A percentile compares a stretch with the other conserved stretches of the same genome.
Conservation (phyloP, 37 sponge, comb jelly and placozoan genomes). For the Agelas oroides region DNA sequence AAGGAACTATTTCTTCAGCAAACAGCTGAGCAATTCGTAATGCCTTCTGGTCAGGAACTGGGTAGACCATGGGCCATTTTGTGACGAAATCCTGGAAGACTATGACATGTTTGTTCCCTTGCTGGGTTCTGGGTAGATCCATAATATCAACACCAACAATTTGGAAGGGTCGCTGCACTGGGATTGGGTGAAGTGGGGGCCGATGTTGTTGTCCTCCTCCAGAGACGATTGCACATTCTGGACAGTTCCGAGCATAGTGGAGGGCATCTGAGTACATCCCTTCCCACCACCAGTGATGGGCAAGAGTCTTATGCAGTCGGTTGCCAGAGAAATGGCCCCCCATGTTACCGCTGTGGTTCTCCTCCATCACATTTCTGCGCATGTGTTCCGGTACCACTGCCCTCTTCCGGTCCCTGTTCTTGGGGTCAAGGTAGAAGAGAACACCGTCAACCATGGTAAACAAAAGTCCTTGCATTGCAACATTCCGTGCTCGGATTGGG, state of each 20-base stretch:
- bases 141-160: constrained; percentile 64
- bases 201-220: background rate
- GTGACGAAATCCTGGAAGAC: constrained; percentile 67
- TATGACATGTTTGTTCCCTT: constrained; percentile 62
- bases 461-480: constrained; percentile 22
- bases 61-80: constrained; percentile 71
- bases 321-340: constrained; percentile 68
- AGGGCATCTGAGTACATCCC: constrained; percentile 41
- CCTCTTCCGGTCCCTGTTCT: constrained; percentile 11
- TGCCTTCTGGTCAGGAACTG: constrained; percentile 63
- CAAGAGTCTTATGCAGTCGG: constrained; percentile 14
- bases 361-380: constrained; percentile 1
- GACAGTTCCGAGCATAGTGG: constrained; percentile 28
- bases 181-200: constrained; percentile 63
- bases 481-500: constrained; percentile 1
- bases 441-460: constrained; percentile 30
- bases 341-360: constrained; percentile 42
- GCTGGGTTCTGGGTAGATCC: constrained; percentile 42
- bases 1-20: constrained; percentile 32
- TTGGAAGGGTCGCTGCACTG: constrained; percentile 60
- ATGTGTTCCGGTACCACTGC: constrained; percentile 58
- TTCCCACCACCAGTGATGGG: constrained; percentile 59
- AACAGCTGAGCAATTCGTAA: constrained; percentile 37
- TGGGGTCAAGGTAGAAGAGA: constrained; percentile 45
- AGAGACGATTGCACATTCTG: constrained; percentile 44